Percentiles rank a stretch among this genome's conserved stretches.
These are phyloP conservation scores for Drosophila tropicalis DNA, from an alignment of 1,140 invertebrate genomes.

Conservation along the genomic window DNA sequence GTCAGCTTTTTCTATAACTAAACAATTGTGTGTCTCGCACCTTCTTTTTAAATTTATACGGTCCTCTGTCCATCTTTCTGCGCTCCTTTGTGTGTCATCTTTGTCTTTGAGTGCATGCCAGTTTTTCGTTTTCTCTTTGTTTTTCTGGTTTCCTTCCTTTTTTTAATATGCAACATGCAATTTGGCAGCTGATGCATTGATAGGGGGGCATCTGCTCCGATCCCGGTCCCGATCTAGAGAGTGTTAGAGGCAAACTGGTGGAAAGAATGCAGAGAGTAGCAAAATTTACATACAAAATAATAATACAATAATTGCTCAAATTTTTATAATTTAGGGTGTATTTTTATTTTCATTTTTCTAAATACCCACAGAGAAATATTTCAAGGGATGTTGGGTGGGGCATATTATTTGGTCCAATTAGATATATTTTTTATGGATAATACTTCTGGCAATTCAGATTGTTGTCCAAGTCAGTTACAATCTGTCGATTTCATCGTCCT, in stretches of 20 bases:
- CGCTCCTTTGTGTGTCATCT: background rate
- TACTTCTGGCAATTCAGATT: no score
- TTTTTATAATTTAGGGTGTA: background rate
- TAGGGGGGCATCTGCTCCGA: constrained; percentile 8
- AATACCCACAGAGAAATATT: background rate
- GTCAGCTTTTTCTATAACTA: constrained; percentile 76
- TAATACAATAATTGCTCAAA: background rate
- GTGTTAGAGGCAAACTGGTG: background rate
- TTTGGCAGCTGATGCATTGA: constrained; percentile 68
- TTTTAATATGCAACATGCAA: constrained; percentile 55
- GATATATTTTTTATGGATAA: no score
- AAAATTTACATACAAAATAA: background rate
- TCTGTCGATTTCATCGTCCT: no score
- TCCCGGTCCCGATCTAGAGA: background rate
- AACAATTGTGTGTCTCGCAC: constrained; percentile 33
- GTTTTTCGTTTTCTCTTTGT: constrained; percentile 23
- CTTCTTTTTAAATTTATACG: constrained; percentile 19
- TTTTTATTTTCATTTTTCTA: background rate
- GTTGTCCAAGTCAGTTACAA: no score
- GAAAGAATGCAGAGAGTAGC: background rate
- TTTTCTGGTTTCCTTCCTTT: constrained; percentile 20
- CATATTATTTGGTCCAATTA: no score
- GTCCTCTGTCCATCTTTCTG: constrained; percentile 16
- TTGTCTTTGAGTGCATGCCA: constrained; percentile 23
- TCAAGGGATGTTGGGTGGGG: no score